A percentile compares a stretch with the other conserved stretches of the same genome.
These are phyloP conservation scores for Danio tinwini DNA, from an alignment of 2,797 vertebrate genomes.

Conservation along the genomic window DNA sequence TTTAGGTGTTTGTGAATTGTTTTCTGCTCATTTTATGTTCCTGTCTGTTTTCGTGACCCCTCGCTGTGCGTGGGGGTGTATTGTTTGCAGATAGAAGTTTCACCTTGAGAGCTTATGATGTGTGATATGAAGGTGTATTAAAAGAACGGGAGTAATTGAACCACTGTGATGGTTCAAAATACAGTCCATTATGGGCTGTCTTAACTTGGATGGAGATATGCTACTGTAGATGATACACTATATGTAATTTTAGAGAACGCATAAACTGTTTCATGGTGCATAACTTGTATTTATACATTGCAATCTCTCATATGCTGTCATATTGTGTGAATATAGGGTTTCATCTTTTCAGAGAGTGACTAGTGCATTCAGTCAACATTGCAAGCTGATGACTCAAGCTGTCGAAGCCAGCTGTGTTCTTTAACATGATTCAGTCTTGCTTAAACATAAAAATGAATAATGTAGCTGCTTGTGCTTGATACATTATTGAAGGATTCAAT, in stretches of 20 bases:
- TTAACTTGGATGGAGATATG: conserved; percentile 2
- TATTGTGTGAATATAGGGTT: background rate
- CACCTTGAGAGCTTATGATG: conserved; percentile 33
- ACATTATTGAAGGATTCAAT: background rate
- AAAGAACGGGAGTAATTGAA: conserved; percentile 3
- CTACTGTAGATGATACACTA: background rate
- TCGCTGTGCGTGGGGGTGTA: background rate
- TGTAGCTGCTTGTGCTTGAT: background rate
- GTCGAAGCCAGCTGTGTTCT: background rate
- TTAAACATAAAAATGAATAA: background rate
- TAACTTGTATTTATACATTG: conserved; percentile 1
- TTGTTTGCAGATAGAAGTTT: conserved; percentile 15
- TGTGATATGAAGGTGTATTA: conserved; percentile 18
- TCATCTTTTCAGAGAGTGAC: background rate
- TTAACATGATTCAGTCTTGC: conserved; percentile 1
- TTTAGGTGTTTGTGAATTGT: background rate
- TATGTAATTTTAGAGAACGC: conserved; percentile 24
- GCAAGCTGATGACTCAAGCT: background rate
- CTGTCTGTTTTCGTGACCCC: background rate
- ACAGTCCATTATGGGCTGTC: background rate
- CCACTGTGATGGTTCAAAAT: background rate
- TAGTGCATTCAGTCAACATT: background rate
- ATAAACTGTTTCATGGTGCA: conserved; percentile 10
- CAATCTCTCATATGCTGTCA: background rate
- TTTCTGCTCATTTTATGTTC: background rate